These are phyloP conservation scores for Diachasmimorpha longicaudata DNA, from an alignment of 1,140 invertebrate genomes.

Conservation along the genomic window DNA sequence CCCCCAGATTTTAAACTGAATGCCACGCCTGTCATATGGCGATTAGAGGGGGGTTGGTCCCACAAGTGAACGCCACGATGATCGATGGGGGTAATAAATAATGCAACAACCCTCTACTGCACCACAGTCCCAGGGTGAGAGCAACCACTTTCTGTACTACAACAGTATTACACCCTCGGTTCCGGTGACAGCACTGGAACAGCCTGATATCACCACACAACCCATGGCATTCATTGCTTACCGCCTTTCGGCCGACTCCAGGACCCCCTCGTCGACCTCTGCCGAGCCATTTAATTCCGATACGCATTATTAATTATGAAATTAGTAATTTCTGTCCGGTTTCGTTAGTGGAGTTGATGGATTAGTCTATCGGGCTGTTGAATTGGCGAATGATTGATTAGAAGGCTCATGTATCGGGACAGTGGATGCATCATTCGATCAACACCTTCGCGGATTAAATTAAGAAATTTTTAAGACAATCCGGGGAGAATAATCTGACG, in stretches of 20 bases:
- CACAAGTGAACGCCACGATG: slow-evolving; percentile 43
- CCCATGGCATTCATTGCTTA: slow-evolving; percentile 42
- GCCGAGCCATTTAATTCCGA: slow-evolving; percentile 58
- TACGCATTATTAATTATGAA: slow-evolving; percentile 62
- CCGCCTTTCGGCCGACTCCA: neutral
- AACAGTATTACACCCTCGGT: slow-evolving; percentile 9
- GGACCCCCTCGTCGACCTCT: slow-evolving; percentile 41
- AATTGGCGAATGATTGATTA: too few relatives aligned
- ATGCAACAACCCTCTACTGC: slow-evolving; percentile 50
- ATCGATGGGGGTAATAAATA: slow-evolving; percentile 61
- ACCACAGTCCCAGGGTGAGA: neutral
- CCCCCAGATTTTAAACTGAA: neutral
- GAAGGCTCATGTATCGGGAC: too few relatives aligned
- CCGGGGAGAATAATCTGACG: too few relatives aligned
- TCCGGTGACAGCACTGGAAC: slow-evolving; percentile 33
- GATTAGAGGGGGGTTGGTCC: slow-evolving; percentile 58
- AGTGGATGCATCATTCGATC: too few relatives aligned
- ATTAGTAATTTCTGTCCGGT: slow-evolving; percentile 49
- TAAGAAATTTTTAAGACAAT: too few relatives aligned
- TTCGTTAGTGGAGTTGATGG: slow-evolving; percentile 41
- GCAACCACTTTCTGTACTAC: slow-evolving; percentile 5
- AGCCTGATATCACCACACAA: slow-evolving; percentile 45
- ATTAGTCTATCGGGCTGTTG: neutral
- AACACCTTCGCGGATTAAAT: too few relatives aligned
- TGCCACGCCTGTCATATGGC: slow-evolving; percentile 55